Conservation (phyloP, 2,888 invertebrate species). For the Mactromeris polynyma region DNA sequence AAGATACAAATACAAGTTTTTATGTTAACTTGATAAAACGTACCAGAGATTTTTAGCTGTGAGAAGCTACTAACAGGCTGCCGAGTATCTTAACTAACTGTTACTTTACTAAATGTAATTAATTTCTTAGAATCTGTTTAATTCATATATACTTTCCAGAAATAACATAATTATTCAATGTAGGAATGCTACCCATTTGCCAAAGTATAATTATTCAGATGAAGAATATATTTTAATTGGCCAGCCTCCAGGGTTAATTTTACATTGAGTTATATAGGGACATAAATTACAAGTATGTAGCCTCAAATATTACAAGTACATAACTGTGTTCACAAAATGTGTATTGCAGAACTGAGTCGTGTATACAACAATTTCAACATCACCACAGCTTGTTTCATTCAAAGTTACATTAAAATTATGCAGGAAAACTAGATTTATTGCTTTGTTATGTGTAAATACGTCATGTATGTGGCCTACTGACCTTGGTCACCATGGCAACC, state of each 20-base stretch:
- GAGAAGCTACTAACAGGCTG: too few species aligned
- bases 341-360: too few species aligned
- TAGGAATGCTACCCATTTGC: not conserved
- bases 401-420: too few species aligned
- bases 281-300: too few species aligned
- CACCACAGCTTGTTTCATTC: too few species aligned
- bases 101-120: not conserved
- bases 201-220: not conserved
- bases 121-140: not conserved
- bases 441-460: not conserved
- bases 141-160: not conserved
- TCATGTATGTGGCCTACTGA: not conserved
- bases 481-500: conserved; percentile 3
- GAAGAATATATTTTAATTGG: conserved; percentile 3
- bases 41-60: too few species aligned
- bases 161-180: conserved; percentile 1
- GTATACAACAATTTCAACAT: too few species aligned
- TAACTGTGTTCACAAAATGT: too few species aligned
- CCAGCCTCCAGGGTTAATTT: not conserved
- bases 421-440: not conserved
- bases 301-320: too few species aligned
- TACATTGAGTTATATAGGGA: not conserved
- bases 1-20: too few species aligned
- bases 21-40: too few species aligned
- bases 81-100: too few species aligned